A percentile compares a stretch with the other conserved stretches of the same genome.
Evolutionary conservation across 2,888 invertebrate genomes (phyloP).

Genomic region (Mimas tiliae): DNA sequence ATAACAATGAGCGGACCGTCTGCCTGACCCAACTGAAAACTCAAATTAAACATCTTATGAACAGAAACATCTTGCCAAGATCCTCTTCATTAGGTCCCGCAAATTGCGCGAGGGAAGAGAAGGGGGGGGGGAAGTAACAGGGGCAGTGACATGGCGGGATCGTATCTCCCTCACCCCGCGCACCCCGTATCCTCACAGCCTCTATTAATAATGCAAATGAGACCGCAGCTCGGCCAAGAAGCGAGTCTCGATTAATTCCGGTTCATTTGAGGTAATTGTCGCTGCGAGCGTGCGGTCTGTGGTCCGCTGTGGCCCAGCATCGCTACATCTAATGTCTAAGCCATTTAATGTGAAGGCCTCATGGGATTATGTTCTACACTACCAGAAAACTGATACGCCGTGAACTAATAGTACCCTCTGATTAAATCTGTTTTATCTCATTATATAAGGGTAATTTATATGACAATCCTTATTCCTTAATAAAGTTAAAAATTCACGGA

Average conservation of each 20-base stretch:
- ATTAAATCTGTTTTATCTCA: background rate
- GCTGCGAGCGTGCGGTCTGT: slow-evolving; percentile 73
- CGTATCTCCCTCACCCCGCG: slow-evolving; percentile 38
- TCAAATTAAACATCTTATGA: slow-evolving; percentile 84
- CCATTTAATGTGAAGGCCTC: slow-evolving; percentile 41
- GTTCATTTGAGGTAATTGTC: slow-evolving; percentile 85
- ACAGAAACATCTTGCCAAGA: slow-evolving; percentile 82
- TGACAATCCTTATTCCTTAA: background rate
- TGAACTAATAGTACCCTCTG: too few species aligned
- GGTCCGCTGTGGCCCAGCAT: slow-evolving; percentile 52
- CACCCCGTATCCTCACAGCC: slow-evolving; percentile 61
- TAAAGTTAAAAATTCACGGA: background rate
- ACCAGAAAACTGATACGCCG: slow-evolving; percentile 6
- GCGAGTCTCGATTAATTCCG: slow-evolving; percentile 83
- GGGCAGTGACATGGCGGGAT: slow-evolving; percentile 70
- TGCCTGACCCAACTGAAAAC: slow-evolving; percentile 79
- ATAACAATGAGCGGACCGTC: slow-evolving; percentile 74
- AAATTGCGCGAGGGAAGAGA: slow-evolving; percentile 64
- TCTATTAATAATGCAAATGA: slow-evolving; percentile 85
- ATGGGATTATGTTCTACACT: slow-evolving; percentile 38
- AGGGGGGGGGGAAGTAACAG: slow-evolving; percentile 46
- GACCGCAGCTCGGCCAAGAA: slow-evolving; percentile 83
- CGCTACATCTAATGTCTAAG: slow-evolving; percentile 45
- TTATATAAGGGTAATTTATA: background rate
- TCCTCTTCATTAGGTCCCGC: slow-evolving; percentile 83